Conservation (phyloP, 2,113 vertebrate species). For the Sigmodon hispidus region DNA sequence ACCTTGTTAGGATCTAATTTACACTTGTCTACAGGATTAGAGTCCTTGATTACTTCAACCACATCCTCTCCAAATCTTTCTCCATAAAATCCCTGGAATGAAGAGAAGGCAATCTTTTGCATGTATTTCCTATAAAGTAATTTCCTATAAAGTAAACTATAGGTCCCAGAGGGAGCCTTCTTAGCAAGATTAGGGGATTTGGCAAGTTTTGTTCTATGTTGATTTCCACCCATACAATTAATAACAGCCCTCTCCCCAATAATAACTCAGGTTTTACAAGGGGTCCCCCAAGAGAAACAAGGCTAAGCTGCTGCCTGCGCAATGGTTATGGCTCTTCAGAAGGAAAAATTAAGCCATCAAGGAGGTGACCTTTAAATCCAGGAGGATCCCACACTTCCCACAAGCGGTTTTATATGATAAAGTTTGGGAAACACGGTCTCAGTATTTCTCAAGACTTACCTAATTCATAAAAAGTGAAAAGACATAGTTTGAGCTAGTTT, state of each 20-base stretch:
- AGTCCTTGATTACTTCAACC: constrained; percentile 98
- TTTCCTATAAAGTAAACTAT: background rate
- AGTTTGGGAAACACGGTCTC: background rate
- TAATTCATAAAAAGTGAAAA: constrained; percentile 32
- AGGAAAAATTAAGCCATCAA: background rate
- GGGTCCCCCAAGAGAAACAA: constrained; percentile 29
- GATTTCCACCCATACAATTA: background rate
- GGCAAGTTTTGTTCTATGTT: background rate
- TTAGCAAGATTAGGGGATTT: constrained; percentile 5
- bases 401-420: background rate
- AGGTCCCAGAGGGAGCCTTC: background rate
- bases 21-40: constrained; percentile 98
- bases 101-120: constrained; percentile 64
- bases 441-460: constrained; percentile 29
- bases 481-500: background rate
- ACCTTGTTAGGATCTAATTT: constrained; percentile 99
- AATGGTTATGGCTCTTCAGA: background rate
- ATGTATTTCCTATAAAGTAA: constrained; percentile 24
- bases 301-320: background rate
- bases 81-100: constrained; percentile 95
- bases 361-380: background rate
- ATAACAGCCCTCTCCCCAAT: background rate
- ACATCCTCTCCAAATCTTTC: constrained; percentile 97
- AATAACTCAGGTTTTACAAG: constrained; percentile 7
- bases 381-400: background rate